Conservation (phyloP, 2,797 vertebrate species). For the Hippocampus kuda region DNA sequence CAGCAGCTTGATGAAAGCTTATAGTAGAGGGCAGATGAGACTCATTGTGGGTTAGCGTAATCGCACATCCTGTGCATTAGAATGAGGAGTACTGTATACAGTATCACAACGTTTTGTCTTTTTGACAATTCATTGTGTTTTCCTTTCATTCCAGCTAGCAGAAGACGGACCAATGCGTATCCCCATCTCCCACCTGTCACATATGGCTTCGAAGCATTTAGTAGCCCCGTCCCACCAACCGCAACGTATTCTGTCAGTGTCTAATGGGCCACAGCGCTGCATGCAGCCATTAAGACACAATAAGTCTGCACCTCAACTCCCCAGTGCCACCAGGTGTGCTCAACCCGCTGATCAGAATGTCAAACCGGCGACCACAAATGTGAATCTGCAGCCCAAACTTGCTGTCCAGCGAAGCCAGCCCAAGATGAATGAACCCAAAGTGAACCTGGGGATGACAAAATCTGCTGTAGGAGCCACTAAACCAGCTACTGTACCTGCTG, state of each 20-base stretch:
- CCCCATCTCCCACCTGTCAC: slow-evolving; percentile 65
- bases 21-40: no score
- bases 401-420: slow-evolving; percentile 7
- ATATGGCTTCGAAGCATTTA: slow-evolving; percentile 25
- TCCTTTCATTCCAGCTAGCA: slow-evolving; percentile 36
- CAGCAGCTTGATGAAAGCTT: no score
- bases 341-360: slow-evolving; percentile 47
- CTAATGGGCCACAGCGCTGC: slow-evolving; percentile 70
- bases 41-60: no score
- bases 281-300: slow-evolving; percentile 55
- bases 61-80: neutral
- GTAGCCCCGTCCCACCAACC: slow-evolving; percentile 63
- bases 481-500: neutral
- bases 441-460: slow-evolving; percentile 5
- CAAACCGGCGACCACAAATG: slow-evolving; percentile 32
- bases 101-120: neutral
- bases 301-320: slow-evolving; percentile 29
- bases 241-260: slow-evolving; percentile 62
- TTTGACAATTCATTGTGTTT: neutral
- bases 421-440: slow-evolving; percentile 13
- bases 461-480: slow-evolving; percentile 11
- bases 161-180: slow-evolving; percentile 71
- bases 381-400: slow-evolving; percentile 26
- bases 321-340: slow-evolving; percentile 21
- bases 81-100: neutral